Evolutionary conservation across 2,797 vertebrate genomes (phyloP).

Genomic region (Trematomus bernacchii): DNA sequence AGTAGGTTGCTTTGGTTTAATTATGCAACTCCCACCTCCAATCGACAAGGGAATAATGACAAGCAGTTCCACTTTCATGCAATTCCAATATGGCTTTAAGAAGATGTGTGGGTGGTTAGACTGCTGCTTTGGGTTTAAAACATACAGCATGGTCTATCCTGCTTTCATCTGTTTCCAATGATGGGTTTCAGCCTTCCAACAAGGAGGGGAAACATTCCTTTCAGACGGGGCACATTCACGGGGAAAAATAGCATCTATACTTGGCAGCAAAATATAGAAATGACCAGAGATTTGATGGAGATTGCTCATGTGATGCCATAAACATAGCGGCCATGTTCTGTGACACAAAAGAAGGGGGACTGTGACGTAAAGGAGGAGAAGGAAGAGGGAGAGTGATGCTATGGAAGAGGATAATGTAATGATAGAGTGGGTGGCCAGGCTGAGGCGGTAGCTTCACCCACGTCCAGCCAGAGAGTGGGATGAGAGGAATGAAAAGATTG

Average conservation of each 20-base stretch:
- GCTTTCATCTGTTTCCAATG: slow-evolving; percentile 81
- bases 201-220: slow-evolving; percentile 40
- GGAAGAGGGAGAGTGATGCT: slow-evolving; percentile 39
- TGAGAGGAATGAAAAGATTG: slow-evolving; percentile 70
- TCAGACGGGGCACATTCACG: slow-evolving; percentile 31
- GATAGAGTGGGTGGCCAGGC: slow-evolving; percentile 59
- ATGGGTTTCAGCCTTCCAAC: slow-evolving; percentile 54
- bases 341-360: slow-evolving; percentile 37
- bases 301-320: slow-evolving; percentile 20
- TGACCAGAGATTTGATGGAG: slow-evolving; percentile 21
- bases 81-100: slow-evolving; percentile 83
- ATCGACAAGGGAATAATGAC: slow-evolving; percentile 70
- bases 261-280: slow-evolving; percentile 11
- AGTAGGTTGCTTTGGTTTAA: slow-evolving; percentile 70
- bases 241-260: slow-evolving; percentile 27
- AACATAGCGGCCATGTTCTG: slow-evolving; percentile 13
- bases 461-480: slow-evolving; percentile 62
- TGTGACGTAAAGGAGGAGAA: slow-evolving; percentile 49
- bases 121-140: slow-evolving; percentile 79
- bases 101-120: slow-evolving; percentile 82
- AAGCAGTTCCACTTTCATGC: slow-evolving; percentile 77
- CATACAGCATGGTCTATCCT: slow-evolving; percentile 78
- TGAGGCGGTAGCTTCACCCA: slow-evolving; percentile 66
- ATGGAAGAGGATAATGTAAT: slow-evolving; percentile 71
- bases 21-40: slow-evolving; percentile 63